Percentiles rank a stretch among this genome's conserved stretches.
Evolutionary conservation across 2,888 invertebrate species (phyloP).

Genomic region (Drosophila percnosoma): DNA sequence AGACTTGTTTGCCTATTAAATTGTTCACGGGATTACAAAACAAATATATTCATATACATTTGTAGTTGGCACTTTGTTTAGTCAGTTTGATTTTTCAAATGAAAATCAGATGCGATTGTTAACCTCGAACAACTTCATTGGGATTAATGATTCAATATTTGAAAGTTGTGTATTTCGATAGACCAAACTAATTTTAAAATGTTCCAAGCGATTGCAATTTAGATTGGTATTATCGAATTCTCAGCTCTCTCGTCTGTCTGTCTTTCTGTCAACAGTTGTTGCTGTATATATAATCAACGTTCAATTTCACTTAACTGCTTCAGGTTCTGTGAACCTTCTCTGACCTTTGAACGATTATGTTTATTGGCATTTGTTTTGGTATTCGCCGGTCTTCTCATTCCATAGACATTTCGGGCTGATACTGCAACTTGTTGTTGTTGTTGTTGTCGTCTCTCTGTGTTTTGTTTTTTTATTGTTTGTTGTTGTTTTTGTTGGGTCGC

Average conservation of each 20-base stretch:
- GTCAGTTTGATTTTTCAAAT: no score
- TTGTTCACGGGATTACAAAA: not conserved
- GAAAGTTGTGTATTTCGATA: not conserved
- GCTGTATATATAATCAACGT: constrained; percentile 5
- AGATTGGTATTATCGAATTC: not conserved
- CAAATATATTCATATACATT: not conserved
- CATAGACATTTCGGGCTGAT: not conserved
- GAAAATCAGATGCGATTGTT: not conserved
- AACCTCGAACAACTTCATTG: not conserved
- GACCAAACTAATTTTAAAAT: not conserved
- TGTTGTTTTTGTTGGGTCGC: constrained; percentile 12
- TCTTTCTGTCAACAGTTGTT: constrained; percentile 10
- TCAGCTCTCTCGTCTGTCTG: not conserved
- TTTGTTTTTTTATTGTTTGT: constrained; percentile 21
- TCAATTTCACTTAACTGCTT: constrained; percentile 4
- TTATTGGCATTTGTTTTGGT: constrained; percentile 23
- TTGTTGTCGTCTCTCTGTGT: constrained; percentile 30
- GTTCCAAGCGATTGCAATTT: not conserved
- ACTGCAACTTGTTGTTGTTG: constrained; percentile 5
- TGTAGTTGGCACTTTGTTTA: not conserved
- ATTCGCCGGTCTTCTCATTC: constrained; percentile 13
- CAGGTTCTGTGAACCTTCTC: constrained; percentile 16
- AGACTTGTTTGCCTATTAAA: not conserved
- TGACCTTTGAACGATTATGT: constrained; percentile 16
- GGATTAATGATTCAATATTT: not conserved